These are phyloP conservation scores for Adelges cooleyi DNA, from an alignment of 1,140 invertebrate species.

Conservation along the genomic window DNA sequence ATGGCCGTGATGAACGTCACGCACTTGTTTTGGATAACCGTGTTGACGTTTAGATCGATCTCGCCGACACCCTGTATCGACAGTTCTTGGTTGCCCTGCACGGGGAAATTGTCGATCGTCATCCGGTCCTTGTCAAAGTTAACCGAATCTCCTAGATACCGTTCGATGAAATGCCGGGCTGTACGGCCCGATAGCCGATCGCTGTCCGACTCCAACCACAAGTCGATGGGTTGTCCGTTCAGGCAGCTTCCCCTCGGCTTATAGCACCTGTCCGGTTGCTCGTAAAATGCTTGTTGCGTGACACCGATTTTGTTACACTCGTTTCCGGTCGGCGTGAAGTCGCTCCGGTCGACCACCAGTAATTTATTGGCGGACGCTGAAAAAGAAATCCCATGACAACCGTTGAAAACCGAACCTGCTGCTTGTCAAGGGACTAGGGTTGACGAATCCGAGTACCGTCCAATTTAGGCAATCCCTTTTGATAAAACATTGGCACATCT, in stretches of 20 bases:
- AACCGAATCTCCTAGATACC: neutral
- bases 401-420: too few species aligned
- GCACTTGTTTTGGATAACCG: neutral
- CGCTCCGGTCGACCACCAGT: neutral
- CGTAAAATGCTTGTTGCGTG: constrained; percentile 41
- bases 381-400: too few species aligned
- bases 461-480: neutral
- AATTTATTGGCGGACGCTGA: neutral
- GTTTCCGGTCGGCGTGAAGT: constrained; percentile 38
- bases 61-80: neutral
- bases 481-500: neutral
- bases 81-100: neutral
- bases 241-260: constrained; percentile 38
- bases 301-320: constrained; percentile 43
- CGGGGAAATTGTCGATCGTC: neutral
- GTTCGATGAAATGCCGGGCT: neutral
- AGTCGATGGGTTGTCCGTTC: neutral
- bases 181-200: neutral
- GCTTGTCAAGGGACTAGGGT: too few species aligned
- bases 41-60: neutral
- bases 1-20: too few species aligned
- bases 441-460: too few species aligned
- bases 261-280: constrained; percentile 40
- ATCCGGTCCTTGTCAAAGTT: neutral
- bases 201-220: neutral